These are phyloP conservation scores for Eupeodes latifasciatus DNA, from an alignment of 2,888 invertebrate genomes.

Conservation along the genomic window DNA sequence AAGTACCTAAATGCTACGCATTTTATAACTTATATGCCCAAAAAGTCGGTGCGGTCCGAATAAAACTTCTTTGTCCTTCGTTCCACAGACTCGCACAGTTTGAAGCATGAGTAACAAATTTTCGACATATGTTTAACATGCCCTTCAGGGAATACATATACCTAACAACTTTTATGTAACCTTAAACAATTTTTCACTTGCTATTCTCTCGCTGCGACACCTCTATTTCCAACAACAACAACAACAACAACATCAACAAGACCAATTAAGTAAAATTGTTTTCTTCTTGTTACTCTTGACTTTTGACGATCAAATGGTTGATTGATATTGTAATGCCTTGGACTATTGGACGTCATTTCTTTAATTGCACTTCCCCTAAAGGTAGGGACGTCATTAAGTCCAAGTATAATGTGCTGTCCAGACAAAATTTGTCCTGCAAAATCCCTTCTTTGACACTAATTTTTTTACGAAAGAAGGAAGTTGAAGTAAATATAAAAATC, in stretches of 20 bases:
- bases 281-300: slow-evolving; percentile 16
- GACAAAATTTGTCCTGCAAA: background rate
- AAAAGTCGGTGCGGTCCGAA: slow-evolving; percentile 64
- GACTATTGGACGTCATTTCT: slow-evolving; percentile 30
- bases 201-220: slow-evolving; percentile 49
- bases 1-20: slow-evolving; percentile 9
- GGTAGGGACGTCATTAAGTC: slow-evolving; percentile 12
- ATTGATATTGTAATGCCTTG: slow-evolving; percentile 45
- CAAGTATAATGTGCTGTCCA: slow-evolving; percentile 9
- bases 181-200: slow-evolving; percentile 54
- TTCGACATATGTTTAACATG: slow-evolving; percentile 73
- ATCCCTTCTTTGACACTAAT: slow-evolving; percentile 12
- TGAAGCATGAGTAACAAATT: slow-evolving; percentile 53
- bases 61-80: slow-evolving; percentile 45
- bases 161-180: background rate
- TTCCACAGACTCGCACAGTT: slow-evolving; percentile 59
- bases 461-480: background rate
- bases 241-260: background rate
- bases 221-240: slow-evolving; percentile 2
- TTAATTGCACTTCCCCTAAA: slow-evolving; percentile 29
- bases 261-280: slow-evolving; percentile 58
- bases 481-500: background rate
- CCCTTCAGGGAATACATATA: slow-evolving; percentile 49
- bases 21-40: background rate
- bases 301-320: slow-evolving; percentile 61